Conservation (phyloP, 2,113 vertebrate species). For the Xiphophorus couchianus region DNA sequence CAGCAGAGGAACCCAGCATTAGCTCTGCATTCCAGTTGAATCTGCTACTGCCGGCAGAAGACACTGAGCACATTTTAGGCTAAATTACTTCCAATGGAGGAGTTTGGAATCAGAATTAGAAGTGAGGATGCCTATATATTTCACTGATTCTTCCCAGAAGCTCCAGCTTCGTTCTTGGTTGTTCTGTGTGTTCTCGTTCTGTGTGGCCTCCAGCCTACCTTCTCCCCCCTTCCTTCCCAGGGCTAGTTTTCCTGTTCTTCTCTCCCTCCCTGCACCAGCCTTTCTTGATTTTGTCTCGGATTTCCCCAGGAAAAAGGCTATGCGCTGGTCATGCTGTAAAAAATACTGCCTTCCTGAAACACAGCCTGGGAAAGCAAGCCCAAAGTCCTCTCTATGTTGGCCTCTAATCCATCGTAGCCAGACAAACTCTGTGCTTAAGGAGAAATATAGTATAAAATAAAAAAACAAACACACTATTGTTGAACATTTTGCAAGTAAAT, state of each 20-base stretch:
- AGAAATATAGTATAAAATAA: no score
- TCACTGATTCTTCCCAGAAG: constrained; percentile 45
- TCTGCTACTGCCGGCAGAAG: constrained; percentile 56
- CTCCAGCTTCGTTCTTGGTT: constrained; percentile 48
- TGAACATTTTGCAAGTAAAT: background rate
- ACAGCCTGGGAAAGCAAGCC: constrained; percentile 77
- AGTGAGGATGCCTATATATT: constrained; percentile 41
- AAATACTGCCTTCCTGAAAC: constrained; percentile 80
- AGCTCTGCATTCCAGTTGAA: constrained; percentile 71
- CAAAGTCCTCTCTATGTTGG: constrained; percentile 51
- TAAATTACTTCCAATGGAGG: constrained; percentile 25
- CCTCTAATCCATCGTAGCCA: constrained; percentile 26
- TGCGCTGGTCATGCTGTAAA: constrained; percentile 78
- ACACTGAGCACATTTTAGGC: constrained; percentile 41
- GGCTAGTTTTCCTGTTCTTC: constrained; percentile 74
- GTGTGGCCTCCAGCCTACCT: constrained; percentile 59
- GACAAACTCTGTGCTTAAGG: constrained; percentile 8
- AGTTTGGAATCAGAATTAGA: constrained; percentile 47
- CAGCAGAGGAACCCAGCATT: constrained; percentile 57
- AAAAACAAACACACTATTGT: background rate
- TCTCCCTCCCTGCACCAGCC: constrained; percentile 67
- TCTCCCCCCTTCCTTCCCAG: constrained; percentile 61
- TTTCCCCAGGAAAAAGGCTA: constrained; percentile 83
- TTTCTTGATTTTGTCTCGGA: constrained; percentile 81
- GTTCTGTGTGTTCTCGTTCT: constrained; percentile 36